phyloP scores from a whole-genome alignment of 2,888 invertebrate genomes.

The Pterostichus niger region DNA sequence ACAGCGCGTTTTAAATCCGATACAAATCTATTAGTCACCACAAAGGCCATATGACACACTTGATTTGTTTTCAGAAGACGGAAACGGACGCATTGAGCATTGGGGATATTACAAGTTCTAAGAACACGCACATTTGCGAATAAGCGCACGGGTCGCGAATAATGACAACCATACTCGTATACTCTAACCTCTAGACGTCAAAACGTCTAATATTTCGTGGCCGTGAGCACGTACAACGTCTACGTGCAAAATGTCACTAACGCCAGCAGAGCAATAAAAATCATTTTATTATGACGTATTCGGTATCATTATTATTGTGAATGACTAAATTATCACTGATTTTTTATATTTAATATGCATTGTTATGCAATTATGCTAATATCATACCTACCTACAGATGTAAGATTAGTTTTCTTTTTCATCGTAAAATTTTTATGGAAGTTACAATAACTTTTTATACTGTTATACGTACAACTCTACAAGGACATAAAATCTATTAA shows the following conservation, averaged over 20 bases:
- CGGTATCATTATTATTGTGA: neutral
- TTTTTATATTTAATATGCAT: too few species aligned
- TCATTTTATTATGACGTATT: slow-evolving; percentile 10
- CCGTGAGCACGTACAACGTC: neutral
- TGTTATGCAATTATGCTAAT: too few species aligned
- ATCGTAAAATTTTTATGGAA: too few species aligned
- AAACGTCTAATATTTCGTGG: slow-evolving; percentile 10
- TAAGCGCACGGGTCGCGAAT: neutral
- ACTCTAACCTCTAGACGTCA: slow-evolving; percentile 12
- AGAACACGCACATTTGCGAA: neutral
- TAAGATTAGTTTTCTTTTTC: too few species aligned
- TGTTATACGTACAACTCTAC: too few species aligned
- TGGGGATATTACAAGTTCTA: neutral
- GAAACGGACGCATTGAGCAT: neutral
- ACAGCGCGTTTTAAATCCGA: neutral
- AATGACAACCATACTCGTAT: neutral
- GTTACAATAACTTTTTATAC: too few species aligned
- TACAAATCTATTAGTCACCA: neutral
- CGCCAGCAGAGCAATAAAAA: neutral
- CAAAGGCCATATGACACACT: neutral
- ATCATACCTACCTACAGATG: too few species aligned
- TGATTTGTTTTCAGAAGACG: neutral
- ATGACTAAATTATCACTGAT: neutral
- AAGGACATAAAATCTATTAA: too few species aligned
- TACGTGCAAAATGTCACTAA: slow-evolving; percentile 8